A percentile compares a stretch with the other conserved stretches of the same genome.
Conservation (phyloP, 2,888 invertebrate genomes). For the Pterostichus niger region DNA sequence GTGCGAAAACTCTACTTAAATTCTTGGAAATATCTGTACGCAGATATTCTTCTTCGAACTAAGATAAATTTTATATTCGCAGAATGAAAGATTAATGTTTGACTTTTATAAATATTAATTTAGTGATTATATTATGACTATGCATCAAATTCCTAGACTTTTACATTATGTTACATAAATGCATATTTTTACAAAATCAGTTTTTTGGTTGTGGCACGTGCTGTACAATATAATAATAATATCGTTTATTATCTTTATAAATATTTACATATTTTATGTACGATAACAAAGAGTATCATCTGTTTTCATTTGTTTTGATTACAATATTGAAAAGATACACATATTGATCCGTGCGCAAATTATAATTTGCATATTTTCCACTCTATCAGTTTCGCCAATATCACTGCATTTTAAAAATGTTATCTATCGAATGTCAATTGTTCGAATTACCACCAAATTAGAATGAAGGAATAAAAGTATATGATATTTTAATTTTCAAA, state of each 20-base stretch:
- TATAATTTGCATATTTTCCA: neutral
- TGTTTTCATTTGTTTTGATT: conserved; percentile 35
- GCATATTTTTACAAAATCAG: conserved; percentile 19
- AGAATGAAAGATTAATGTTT: conserved; percentile 1
- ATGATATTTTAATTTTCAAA: too few species aligned
- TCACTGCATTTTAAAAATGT: too few species aligned
- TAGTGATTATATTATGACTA: neutral
- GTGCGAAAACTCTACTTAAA: conserved; percentile 3
- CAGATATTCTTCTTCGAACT: conserved; percentile 5
- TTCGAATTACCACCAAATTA: too few species aligned
- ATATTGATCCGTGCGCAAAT: neutral
- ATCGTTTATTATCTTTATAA: conserved; percentile 39
- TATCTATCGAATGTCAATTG: too few species aligned
- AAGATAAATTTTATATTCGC: conserved; percentile 19
- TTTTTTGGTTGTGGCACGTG: conserved; percentile 22
- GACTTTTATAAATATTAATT: conserved; percentile 1
- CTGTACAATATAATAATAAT: conserved; percentile 41
- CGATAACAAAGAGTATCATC: conserved; percentile 42
- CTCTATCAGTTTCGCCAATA: neutral
- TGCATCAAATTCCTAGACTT: conserved; percentile 1
- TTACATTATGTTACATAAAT: conserved; percentile 1
- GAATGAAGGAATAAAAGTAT: too few species aligned
- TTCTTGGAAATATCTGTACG: conserved; percentile 11
- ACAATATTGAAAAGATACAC: neutral
- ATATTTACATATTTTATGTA: conserved; percentile 37